Base-by-base conservation (phyloP, 2,888 invertebrate species). In the Ectobius pallidus region DNA sequence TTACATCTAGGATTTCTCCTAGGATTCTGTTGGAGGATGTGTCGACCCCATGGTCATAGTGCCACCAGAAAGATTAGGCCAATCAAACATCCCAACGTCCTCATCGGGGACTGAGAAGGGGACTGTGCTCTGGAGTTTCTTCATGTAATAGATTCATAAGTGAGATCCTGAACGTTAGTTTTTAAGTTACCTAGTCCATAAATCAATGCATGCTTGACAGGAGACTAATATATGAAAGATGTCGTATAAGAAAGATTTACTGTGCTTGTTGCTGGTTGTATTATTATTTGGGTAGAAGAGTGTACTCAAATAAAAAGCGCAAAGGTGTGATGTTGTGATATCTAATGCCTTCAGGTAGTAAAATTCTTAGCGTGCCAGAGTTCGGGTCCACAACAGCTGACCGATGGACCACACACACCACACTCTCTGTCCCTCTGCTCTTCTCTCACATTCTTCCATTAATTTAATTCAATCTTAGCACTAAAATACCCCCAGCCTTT, bases 261-360 rank as follows among this genome's bases (percentile, higher is more conserved):
- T 61, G 32, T 32, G n/a, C n/a, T n/a, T n/a, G n/a, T n/a, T n/a
- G n/a, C n/a, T n/a, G n/a, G n/a, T n/a, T n/a, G n/a, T n/a, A n/a
- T n/a, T n/a, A n/a, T n/a, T n/a, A n/a, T n/a, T n/a, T n/a, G n/a
- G n/a, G n/a, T n/a, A n/a, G n/a, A n/a, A n/a, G 30, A 67, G 67
- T 46, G 67, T 67, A 69, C 69, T 32, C 14, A 42, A 68, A 69
- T 70, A 70, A 62, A 70, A 70, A 70, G 61, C 61, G 58, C 42
- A 58, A 46, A 70, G 70, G 70, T 70, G 70, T 70, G 70, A 70
- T 70, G 70, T 70, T 55, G 70, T 70, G 70, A 61, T 61, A 70
- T 70, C 63, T 70, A 63, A 58, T 69, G 69, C 69, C 69, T 69
- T 32, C 58, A 58, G 69, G 69, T 69, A 69, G 63, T 63, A 63